Conservation (phyloP, 2,888 invertebrate genomes). For the Eupithecia exiguata region DNA sequence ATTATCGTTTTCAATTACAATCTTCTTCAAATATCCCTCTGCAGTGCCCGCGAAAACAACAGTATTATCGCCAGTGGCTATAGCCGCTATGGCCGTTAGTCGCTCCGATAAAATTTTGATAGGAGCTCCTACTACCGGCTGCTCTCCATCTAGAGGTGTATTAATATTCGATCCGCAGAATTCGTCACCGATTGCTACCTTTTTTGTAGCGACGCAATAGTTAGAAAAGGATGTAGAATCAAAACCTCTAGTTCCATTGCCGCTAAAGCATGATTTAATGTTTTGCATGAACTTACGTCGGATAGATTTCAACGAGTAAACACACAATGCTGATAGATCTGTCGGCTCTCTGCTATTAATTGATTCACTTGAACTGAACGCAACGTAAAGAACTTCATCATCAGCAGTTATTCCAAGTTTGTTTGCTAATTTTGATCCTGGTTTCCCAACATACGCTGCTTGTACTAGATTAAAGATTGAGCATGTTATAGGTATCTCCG, state of each 20-base stretch:
- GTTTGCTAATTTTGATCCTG: constrained; percentile 95
- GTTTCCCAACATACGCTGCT: constrained; percentile 96
- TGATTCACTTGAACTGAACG: constrained; percentile 94
- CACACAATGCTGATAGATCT: constrained; percentile 92
- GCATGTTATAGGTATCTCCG: constrained; percentile 98
- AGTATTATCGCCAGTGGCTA: constrained; percentile 97
- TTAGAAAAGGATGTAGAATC: constrained; percentile 97
- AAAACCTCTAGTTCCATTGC: constrained; percentile 92
- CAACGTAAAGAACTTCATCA: constrained; percentile 97
- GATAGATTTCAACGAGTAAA: constrained; percentile 96
- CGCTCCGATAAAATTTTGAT: constrained; percentile 92
- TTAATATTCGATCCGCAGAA: constrained; percentile 98
- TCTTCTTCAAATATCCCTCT: constrained; percentile 96
- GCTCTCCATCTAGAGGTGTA: constrained; percentile 96
- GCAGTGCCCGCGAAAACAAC: constrained; percentile 98
- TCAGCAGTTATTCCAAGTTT: constrained; percentile 95
- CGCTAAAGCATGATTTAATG: constrained; percentile 97
- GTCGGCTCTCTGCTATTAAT: constrained; percentile 87
- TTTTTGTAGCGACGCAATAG: constrained; percentile 93
- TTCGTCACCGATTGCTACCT: constrained; percentile 96
- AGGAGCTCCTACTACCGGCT: constrained; percentile 93
- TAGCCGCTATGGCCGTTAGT: constrained; percentile 96
- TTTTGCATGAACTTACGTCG: constrained; percentile 97
- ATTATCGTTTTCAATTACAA: constrained; percentile 93
- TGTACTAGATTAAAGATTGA: constrained; percentile 96